Evolutionary conservation across 2,113 vertebrate genomes (phyloP).

Genomic region (Myotis brandtii): DNA sequence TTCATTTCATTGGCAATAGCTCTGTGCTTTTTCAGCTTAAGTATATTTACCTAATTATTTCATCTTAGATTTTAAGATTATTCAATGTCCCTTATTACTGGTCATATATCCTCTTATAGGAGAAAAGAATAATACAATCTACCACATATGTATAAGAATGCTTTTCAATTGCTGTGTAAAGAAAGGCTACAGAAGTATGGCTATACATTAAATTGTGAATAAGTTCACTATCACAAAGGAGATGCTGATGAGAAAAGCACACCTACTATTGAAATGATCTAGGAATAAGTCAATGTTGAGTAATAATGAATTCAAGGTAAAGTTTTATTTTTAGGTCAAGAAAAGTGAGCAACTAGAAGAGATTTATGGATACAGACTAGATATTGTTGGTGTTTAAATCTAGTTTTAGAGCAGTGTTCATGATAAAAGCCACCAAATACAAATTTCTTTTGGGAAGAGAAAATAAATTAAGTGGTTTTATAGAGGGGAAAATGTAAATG

Average conservation of each 20-base stretch:
- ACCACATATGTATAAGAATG: not conserved
- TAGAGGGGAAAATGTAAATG: not conserved
- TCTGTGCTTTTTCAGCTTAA: not conserved
- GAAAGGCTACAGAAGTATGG: not conserved
- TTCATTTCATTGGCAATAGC: not conserved
- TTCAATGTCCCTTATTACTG: not conserved
- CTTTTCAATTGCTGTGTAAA: not conserved
- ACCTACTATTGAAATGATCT: not conserved
- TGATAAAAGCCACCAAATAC: not conserved
- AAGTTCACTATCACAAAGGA: not conserved
- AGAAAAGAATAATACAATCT: not conserved
- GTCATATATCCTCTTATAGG: not conserved
- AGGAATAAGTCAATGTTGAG: not conserved
- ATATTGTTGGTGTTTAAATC: not conserved
- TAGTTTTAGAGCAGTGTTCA: not conserved
- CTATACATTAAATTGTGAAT: not conserved
- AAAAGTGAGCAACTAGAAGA: not conserved
- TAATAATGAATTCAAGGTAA: not conserved
- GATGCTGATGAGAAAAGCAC: not conserved
- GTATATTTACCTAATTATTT: not conserved
- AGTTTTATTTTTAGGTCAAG: not conserved
- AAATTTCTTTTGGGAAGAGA: not conserved
- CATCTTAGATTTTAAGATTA: not conserved
- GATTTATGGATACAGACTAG: not conserved
- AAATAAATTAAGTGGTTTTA: not conserved